Conservation (phyloP, 2,888 invertebrate species). For the Epistrophe grossulariae region DNA sequence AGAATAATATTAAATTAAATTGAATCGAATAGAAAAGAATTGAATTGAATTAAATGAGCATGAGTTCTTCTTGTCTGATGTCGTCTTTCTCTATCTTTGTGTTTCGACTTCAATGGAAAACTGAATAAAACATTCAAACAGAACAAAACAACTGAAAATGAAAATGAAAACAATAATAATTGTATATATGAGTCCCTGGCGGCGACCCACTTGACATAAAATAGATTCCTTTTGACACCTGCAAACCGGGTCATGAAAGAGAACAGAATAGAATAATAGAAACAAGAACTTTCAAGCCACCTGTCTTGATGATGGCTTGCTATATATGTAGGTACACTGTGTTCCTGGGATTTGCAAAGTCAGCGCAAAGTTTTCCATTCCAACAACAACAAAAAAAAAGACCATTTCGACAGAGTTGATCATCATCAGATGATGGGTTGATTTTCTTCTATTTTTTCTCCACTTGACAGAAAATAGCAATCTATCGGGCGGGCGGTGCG, state of each 20-base stretch:
- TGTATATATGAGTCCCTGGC: conserved; percentile 71
- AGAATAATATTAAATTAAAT: background rate
- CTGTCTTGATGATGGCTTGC: background rate
- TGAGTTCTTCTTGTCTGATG: background rate
- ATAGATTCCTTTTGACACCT: conserved; percentile 68
- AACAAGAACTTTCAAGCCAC: conserved; percentile 19
- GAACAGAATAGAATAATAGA: background rate
- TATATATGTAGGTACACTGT: too few species aligned
- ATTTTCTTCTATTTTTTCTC: background rate
- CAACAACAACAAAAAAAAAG: background rate
- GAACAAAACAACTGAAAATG: background rate
- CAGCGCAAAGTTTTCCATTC: background rate
- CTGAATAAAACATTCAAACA: conserved; percentile 3
- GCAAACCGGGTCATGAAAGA: background rate
- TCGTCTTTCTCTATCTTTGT: background rate
- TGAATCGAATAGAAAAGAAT: background rate
- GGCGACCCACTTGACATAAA: conserved; percentile 72
- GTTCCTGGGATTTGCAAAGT: background rate
- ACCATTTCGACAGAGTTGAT: conserved; percentile 19
- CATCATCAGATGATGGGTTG: conserved; percentile 50
- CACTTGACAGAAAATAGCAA: background rate
- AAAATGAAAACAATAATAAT: conserved; percentile 53
- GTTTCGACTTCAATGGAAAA: background rate
- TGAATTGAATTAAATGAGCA: conserved; percentile 8
- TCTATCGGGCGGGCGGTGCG: conserved; percentile 22